A percentile compares a stretch with the other conserved stretches of the same genome.
phyloP scores from a whole-genome alignment of 2,888 invertebrate species.

The Saturnia japonica region DNA sequence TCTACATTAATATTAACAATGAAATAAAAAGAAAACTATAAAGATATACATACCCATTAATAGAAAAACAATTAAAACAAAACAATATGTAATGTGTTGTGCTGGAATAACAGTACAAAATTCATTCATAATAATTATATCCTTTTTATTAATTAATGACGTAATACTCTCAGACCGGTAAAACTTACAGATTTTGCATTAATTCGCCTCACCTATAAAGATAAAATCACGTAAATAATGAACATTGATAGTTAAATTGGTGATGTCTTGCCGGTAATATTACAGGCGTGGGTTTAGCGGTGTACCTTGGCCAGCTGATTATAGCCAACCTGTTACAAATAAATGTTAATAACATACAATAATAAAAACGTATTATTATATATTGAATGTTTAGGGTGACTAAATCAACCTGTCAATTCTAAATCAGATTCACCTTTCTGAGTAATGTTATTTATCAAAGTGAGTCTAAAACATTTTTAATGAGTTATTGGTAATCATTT shows the following conservation, averaged over 20 bases:
- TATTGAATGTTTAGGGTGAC: not conserved
- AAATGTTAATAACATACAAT: not conserved
- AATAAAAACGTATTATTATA: not conserved
- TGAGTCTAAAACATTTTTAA: not conserved
- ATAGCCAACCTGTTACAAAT: slow-evolving; percentile 7
- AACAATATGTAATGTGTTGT: too few relatives aligned
- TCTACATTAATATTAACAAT: not conserved
- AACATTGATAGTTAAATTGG: slow-evolving; percentile 8
- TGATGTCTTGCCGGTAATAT: slow-evolving; percentile 13
- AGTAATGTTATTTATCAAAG: not conserved
- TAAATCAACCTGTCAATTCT: not conserved
- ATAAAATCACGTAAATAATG: slow-evolving; percentile 8
- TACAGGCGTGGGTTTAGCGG: slow-evolving; percentile 8
- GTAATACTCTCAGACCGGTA: not conserved
- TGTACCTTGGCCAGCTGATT: slow-evolving; percentile 12
- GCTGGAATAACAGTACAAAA: not conserved
- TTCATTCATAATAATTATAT: not conserved
- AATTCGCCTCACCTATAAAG: not conserved
- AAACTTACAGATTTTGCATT: slow-evolving; percentile 3
- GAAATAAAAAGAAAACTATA: too few relatives aligned
- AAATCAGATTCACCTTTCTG: not conserved
- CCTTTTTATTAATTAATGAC: not conserved
- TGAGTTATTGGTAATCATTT: not conserved
- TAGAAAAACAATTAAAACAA: too few relatives aligned
- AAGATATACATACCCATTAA: too few relatives aligned